A percentile compares a stretch with the other conserved stretches of the same genome.
Evolutionary conservation across 2,113 vertebrate genomes (phyloP).

Genomic region (Clarias gariepinus): DNA sequence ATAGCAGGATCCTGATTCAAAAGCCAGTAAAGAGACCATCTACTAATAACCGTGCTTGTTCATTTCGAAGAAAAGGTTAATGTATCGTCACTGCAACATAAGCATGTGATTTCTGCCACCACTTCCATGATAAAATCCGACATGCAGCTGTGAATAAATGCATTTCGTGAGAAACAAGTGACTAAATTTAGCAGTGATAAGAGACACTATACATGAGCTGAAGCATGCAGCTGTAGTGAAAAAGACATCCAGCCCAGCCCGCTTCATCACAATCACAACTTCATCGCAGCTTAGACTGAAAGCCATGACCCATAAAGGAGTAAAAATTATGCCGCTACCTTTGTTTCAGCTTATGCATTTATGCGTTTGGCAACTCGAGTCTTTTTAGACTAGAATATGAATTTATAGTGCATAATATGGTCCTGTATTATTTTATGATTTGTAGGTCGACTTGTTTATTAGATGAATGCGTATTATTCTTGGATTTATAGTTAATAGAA

Average conservation of each 20-base stretch:
- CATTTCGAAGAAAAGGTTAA: no score
- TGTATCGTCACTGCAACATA: background rate
- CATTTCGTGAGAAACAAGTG: background rate
- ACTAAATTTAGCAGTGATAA: slow-evolving; percentile 19
- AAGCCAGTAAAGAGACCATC: background rate
- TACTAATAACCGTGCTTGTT: background rate
- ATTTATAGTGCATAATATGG: background rate
- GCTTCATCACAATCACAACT: background rate
- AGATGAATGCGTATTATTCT: background rate
- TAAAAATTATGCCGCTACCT: background rate
- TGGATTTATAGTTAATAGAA: background rate
- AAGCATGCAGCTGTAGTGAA: slow-evolving; percentile 30
- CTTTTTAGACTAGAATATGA: background rate
- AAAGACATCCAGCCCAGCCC: background rate
- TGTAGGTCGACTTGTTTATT: background rate
- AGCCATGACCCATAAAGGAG: slow-evolving; percentile 16
- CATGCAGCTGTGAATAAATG: slow-evolving; percentile 4
- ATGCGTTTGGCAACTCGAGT: background rate
- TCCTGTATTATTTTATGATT: background rate
- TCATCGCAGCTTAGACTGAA: slow-evolving; percentile 20
- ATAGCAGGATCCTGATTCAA: background rate
- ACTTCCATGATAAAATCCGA: background rate
- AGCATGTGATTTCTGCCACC: background rate
- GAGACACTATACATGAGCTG: background rate
- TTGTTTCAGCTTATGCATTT: background rate